These are phyloP conservation scores for Enteromius treurensis DNA, from an alignment of 2,797 vertebrate species.

Conservation along the genomic window DNA sequence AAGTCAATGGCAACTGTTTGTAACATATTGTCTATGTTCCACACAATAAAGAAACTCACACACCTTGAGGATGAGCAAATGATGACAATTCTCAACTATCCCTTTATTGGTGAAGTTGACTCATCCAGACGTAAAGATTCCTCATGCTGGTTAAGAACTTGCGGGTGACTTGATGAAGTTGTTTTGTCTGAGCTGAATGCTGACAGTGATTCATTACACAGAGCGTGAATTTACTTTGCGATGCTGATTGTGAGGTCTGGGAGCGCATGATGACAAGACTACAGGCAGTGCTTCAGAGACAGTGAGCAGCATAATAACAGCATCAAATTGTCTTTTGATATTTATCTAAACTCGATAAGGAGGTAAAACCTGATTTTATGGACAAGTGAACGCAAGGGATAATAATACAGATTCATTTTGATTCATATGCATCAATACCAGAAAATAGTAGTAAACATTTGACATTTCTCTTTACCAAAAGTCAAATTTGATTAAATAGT, in stretches of 20 bases:
- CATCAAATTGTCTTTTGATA: background rate
- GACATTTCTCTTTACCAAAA: background rate
- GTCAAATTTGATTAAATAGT: background rate
- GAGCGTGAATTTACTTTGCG: background rate
- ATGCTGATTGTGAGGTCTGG: constrained; percentile 29
- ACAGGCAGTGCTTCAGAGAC: background rate
- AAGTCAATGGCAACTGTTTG: background rate
- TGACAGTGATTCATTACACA: constrained; percentile 35
- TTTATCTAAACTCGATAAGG: background rate
- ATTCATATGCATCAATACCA: background rate
- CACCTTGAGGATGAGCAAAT: background rate
- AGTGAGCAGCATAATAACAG: background rate
- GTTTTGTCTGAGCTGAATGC: constrained; percentile 6
- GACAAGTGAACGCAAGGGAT: background rate
- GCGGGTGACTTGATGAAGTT: constrained; percentile 14
- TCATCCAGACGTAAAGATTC: background rate
- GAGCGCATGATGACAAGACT: background rate
- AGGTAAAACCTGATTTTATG: background rate
- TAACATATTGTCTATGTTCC: background rate
- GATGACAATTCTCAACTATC: background rate
- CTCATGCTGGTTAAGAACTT: background rate
- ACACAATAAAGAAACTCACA: background rate
- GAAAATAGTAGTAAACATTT: background rate
- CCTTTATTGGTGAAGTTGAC: background rate
- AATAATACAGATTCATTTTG: background rate